A percentile compares a stretch with the other conserved stretches of the same genome.
Evolutionary conservation across 2,113 vertebrate genomes (phyloP).

Genomic region (Narcine bancroftii): DNA sequence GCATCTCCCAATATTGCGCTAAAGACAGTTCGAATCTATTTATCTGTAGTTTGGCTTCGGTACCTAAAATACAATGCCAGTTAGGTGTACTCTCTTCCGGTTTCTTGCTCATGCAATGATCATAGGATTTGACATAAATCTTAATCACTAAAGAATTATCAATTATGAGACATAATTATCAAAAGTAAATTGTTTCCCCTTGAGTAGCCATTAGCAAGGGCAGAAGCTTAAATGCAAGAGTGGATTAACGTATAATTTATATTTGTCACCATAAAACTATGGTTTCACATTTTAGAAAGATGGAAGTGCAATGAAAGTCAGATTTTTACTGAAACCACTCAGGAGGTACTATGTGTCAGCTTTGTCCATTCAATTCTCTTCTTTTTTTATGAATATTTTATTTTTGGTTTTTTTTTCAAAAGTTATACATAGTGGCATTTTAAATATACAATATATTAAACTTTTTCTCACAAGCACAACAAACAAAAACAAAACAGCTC

Average conservation of each 20-base stretch:
- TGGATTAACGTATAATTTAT: slow-evolving; percentile 18
- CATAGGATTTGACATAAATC: background rate
- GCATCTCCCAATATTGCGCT: background rate
- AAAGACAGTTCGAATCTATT: background rate
- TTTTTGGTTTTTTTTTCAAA: no score
- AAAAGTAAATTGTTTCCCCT: background rate
- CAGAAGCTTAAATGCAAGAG: background rate
- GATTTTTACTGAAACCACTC: background rate
- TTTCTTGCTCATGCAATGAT: background rate
- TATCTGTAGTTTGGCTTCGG: background rate
- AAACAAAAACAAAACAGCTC: no score
- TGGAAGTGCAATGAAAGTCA: background rate
- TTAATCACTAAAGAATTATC: background rate
- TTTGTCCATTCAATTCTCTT: background rate
- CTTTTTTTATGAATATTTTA: no score
- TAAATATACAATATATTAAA: no score
- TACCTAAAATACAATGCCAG: background rate
- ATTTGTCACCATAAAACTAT: background rate
- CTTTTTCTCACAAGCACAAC: no score
- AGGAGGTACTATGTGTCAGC: background rate
- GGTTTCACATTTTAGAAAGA: background rate
- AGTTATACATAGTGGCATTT: no score
- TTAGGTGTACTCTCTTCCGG: background rate
- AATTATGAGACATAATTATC: slow-evolving; percentile 2
- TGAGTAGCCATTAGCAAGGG: slow-evolving; percentile 5